Evolutionary conservation across 2,797 vertebrate species (phyloP).

Genomic region (Coracias cyanogaster): DNA sequence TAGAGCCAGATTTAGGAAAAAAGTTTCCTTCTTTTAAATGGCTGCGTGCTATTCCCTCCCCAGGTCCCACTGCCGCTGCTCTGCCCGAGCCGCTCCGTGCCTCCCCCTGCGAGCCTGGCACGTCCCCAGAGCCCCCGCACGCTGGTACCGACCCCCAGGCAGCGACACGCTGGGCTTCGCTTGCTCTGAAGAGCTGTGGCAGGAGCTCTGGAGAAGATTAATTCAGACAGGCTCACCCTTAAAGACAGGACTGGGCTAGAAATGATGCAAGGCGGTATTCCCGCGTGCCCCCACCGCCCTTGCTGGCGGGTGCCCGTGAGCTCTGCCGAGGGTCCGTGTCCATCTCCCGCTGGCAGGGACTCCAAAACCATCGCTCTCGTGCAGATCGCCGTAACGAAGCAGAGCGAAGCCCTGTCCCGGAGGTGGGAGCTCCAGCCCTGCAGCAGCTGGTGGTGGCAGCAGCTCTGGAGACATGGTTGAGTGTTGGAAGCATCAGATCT

Average conservation of each 20-base stretch:
- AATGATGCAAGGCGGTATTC: background rate
- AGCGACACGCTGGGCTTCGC: fast-evolving
- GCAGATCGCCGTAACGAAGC: background rate
- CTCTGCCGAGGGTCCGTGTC: background rate
- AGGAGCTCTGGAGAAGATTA: background rate
- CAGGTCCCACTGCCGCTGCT: fast-evolving
- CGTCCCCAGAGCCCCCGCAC: too few species aligned
- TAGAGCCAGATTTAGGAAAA: background rate
- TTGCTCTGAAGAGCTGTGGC: background rate
- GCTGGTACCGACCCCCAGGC: background rate
- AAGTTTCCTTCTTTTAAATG: background rate
- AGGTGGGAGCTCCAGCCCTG: background rate
- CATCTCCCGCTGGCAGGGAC: background rate
- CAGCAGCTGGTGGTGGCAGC: background rate
- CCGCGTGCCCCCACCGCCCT: fast-evolving
- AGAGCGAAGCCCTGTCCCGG: background rate
- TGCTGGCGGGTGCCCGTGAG: background rate
- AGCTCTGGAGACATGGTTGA: background rate
- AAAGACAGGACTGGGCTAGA: background rate
- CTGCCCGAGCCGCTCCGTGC: background rate
- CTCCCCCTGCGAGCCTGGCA: background rate
- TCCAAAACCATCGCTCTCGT: background rate
- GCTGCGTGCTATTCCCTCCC: background rate
- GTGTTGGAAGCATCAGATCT: background rate
- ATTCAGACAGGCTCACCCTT: background rate